Evolutionary conservation across 2,797 vertebrate genomes (phyloP), one percentile per base, ranked within the genome.

Genomic region (Varecia variegata): DNA sequence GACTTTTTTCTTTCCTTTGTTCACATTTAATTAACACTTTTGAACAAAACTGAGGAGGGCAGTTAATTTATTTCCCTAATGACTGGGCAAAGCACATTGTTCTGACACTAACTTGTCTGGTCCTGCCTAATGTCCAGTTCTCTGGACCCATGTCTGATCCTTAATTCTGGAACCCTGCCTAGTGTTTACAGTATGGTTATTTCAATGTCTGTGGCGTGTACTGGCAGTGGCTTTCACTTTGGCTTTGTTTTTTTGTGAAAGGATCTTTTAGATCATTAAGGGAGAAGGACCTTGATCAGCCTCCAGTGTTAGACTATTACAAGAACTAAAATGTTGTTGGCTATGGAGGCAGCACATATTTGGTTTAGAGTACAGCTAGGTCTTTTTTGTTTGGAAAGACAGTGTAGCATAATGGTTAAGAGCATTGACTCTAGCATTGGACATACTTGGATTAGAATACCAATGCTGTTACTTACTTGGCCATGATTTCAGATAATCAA

Each of bases 1-100:
- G n/a, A 74, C 35, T 90, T 93, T 68, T 92, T 91, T 70, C 71
- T 84, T 95, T 81, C 71, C 74, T 52, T 82, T 35, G n/a, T 85
- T 94, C 60, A 20, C 18, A 56, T 88, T 82, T 74, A 88, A 27
- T 95, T 90, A 91, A 81, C 67, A 43, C 35, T 80, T 88, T 94
- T 74, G 56, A 67, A 91, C 60, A 88, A 76, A 47, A 45, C 60
- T 27, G 68, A 73, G 54, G 25, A 73, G 73, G 67, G 43, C 30
- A 71, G 52, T 15, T 47, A 25, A 68, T 80, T 84, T 79, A 45
- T 86, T 96, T 95, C 74, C 43, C 35, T 50, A 45, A 74, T 93
- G 65, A 90, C 23, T 67, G 25, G 82, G 77, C 15, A 90, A 92
- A 95, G 17, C 13, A 40, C 65, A 38, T 77, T 65, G 40, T 86